These are phyloP conservation scores for Anolis apletophallus DNA, from an alignment of 2,797 vertebrate species.

Conservation along the genomic window DNA sequence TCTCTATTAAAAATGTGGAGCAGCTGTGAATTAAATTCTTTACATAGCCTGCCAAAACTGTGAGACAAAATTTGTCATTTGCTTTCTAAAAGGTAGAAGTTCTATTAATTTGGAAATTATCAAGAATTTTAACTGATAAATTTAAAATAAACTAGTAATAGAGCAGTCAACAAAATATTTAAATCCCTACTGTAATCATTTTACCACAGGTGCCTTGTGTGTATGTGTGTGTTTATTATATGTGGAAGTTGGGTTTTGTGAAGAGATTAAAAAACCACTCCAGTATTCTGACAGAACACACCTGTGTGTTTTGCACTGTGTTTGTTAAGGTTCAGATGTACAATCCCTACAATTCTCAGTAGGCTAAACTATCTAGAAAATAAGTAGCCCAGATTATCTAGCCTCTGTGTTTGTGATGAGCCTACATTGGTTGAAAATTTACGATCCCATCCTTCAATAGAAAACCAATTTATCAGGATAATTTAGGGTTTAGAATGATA, in stretches of 20 bases:
- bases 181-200: slow-evolving; percentile 1
- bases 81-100: slow-evolving; percentile 68
- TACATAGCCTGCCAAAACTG: slow-evolving; percentile 78
- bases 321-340: not conserved
- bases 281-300: not conserved
- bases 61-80: slow-evolving; percentile 60
- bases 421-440: not conserved
- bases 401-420: not conserved
- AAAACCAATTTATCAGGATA: not conserved
- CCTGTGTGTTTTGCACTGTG: not conserved
- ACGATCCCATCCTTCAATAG: not conserved
- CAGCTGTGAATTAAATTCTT: slow-evolving; percentile 84
- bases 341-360: not conserved
- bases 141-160: slow-evolving; percentile 54
- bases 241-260: not conserved
- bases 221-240: slow-evolving; percentile 7
- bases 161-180: not conserved
- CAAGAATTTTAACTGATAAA: slow-evolving; percentile 31
- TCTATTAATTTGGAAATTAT: slow-evolving; percentile 54
- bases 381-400: not conserved
- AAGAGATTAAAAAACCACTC: not conserved
- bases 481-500: not conserved
- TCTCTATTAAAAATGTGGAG: slow-evolving; percentile 79
- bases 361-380: not conserved
- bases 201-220: not conserved